Evolutionary conservation across 2,797 vertebrate genomes (phyloP), one percentile per base, ranked within the genome.

Genomic region (Rallus crepitans): DNA sequence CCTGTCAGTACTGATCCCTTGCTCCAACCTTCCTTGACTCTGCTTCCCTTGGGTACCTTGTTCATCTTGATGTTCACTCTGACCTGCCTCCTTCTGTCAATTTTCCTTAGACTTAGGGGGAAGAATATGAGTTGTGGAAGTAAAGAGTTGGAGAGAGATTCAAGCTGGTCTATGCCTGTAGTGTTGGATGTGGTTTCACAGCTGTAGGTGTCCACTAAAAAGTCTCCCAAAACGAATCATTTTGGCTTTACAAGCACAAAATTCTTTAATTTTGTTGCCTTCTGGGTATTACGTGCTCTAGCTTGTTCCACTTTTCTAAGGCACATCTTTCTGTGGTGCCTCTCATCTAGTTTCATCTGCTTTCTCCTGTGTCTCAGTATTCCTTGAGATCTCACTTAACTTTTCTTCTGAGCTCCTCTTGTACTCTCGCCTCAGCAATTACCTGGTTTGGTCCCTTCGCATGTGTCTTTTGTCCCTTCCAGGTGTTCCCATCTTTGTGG

Each of bases 51-150:
- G 59, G 24, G 50, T 69, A 15, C 27, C 11, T 12, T 6, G 1
- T 71, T 91, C 33, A 8, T 85, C n/a, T 53, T 64, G 61, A 33
- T 6, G 2, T 68, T 86, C 21, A 0, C 27, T 47, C 33, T 78
- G 82, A 50, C 59, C 65, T 50, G 7, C 2, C 71, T 85, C 19
- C 75, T 63, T 52, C 37, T 1, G 1, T 50, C 23, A 24, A 12
- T 4, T 17, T 20, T 39, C 0, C 0, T 87, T 59, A 39, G 23
- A 4, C n/a, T 64, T 18, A 14, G 12, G 3, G 7, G 7, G 14
- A 25, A 21, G 56, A 56, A 9, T 24, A 7, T 52, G 52, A 66
- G 59, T 35, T 37, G 42, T 72, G 59, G 21, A 65, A 59, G n/a
- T 25, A 27, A 59, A 35, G n/a, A 42, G 42, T 4, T 17, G 4